A percentile compares a stretch with the other conserved stretches of the same genome.
phyloP scores from a whole-genome alignment of 2,888 invertebrate species.

The Hedya salicella region DNA sequence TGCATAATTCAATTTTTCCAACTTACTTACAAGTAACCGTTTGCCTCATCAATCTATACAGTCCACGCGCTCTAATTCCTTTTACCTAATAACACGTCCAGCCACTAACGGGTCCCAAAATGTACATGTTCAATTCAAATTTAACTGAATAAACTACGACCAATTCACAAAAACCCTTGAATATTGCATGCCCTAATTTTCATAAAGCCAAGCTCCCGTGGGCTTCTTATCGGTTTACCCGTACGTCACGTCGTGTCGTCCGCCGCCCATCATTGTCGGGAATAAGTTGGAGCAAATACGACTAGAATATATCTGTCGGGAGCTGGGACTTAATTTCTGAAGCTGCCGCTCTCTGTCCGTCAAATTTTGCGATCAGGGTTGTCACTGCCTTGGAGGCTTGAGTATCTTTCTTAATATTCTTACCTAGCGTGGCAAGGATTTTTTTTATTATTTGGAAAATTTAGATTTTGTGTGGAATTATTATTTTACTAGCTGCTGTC shows the following conservation, averaged over 20 bases:
- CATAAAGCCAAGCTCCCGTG: slow-evolving; percentile 45
- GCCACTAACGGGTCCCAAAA: slow-evolving; percentile 5
- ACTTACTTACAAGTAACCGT: too few relatives aligned
- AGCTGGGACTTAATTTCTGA: slow-evolving; percentile 71
- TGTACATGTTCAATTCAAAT: slow-evolving; percentile 45
- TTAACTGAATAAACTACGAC: slow-evolving; percentile 41
- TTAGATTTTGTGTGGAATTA: too few relatives aligned
- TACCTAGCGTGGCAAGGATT: too few relatives aligned
- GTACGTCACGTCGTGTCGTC: slow-evolving; percentile 48
- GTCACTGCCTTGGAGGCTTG: slow-evolving; percentile 45
- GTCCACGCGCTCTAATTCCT: neutral
- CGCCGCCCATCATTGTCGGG: slow-evolving; percentile 64
- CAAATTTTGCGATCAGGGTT: slow-evolving; percentile 73
- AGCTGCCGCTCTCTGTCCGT: slow-evolving; percentile 68
- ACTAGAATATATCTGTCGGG: slow-evolving; percentile 55
- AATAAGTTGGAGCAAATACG: slow-evolving; percentile 69
- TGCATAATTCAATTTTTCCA: too few relatives aligned
- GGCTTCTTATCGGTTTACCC: slow-evolving; percentile 46
- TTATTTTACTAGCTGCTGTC: too few relatives aligned
- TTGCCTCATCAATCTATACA: too few relatives aligned
- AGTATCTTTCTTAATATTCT: neutral
- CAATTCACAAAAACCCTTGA: slow-evolving; percentile 41
- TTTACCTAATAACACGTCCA: neutral
- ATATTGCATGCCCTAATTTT: slow-evolving; percentile 42
- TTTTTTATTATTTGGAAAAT: too few relatives aligned